A percentile compares a stretch with the other conserved stretches of the same genome.
Conservation (phyloP, 2,888 invertebrate genomes). For the Tridacna gigas region DNA sequence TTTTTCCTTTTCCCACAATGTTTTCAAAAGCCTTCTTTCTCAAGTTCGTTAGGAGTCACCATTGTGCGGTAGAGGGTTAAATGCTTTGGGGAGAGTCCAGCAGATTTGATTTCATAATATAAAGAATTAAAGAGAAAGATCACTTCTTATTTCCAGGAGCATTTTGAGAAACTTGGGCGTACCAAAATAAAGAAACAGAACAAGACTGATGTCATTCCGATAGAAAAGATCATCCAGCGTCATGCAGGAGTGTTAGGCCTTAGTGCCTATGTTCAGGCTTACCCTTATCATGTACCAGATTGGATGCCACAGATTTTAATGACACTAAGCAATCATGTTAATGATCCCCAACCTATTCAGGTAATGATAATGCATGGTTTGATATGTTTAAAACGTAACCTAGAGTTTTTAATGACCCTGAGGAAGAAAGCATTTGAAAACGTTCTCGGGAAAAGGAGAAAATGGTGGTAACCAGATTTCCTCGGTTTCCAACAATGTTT, state of each 20-base stretch:
- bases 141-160: slow-evolving; percentile 84
- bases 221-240: slow-evolving; percentile 81
- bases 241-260: slow-evolving; percentile 95
- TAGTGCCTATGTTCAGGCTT: slow-evolving; percentile 93
- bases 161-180: slow-evolving; percentile 86
- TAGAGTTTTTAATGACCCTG: too few relatives aligned
- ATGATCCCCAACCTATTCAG: slow-evolving; percentile 95
- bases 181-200: slow-evolving; percentile 78
- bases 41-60: too few relatives aligned
- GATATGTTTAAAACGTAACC: too few relatives aligned
- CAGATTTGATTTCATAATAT: too few relatives aligned
- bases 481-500: too few relatives aligned
- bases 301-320: slow-evolving; percentile 92
- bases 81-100: too few relatives aligned
- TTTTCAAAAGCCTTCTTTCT: too few relatives aligned
- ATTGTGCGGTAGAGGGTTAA: too few relatives aligned
- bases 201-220: slow-evolving; percentile 63
- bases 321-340: slow-evolving; percentile 91
- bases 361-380: slow-evolving; percentile 83
- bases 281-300: slow-evolving; percentile 94
- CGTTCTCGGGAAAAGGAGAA: too few relatives aligned
- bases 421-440: too few relatives aligned
- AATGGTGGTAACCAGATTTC: too few relatives aligned
- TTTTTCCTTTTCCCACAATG: not conserved
- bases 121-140: not conserved